Percentiles rank a stretch among this genome's conserved stretches.
These are phyloP conservation scores for Hiodon alosoides DNA, from an alignment of 2,113 vertebrate species.

Conservation along the genomic window DNA sequence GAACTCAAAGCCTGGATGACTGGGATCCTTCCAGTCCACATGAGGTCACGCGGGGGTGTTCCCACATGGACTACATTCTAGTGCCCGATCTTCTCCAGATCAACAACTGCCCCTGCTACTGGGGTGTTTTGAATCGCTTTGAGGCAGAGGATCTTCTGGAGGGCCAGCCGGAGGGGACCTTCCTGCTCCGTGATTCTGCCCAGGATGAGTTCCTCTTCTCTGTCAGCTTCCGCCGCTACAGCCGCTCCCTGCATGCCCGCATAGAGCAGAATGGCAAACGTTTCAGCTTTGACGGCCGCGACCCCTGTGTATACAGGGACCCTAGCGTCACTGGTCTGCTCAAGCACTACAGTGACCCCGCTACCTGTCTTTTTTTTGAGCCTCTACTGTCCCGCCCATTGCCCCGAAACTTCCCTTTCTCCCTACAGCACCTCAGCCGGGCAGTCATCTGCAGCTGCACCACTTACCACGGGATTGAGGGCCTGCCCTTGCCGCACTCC, in stretches of 20 bases:
- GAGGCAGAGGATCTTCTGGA: slow-evolving; percentile 94
- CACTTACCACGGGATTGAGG: slow-evolving; percentile 91
- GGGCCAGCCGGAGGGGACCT: slow-evolving; percentile 92
- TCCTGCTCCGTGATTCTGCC: slow-evolving; percentile 94
- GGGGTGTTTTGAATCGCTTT: slow-evolving; percentile 98
- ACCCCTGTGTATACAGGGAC: slow-evolving; percentile 97
- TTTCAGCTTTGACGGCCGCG: slow-evolving; percentile 95
- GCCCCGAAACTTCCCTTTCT: slow-evolving; percentile 92
- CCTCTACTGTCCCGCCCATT: slow-evolving; percentile 91
- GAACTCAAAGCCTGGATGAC: slow-evolving; percentile 62
- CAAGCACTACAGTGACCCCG: slow-evolving; percentile 98
- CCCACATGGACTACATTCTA: slow-evolving; percentile 97
- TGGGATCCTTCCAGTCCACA: slow-evolving; percentile 77
- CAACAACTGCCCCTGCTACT: slow-evolving; percentile 93
- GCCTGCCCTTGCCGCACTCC: slow-evolving; percentile 86
- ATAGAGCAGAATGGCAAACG: slow-evolving; percentile 99
- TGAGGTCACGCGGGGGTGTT: slow-evolving; percentile 57
- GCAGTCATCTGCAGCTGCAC: slow-evolving; percentile 92
- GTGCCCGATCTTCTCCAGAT: slow-evolving; percentile 94
- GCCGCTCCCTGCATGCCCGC: slow-evolving; percentile 90
- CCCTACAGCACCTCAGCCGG: slow-evolving; percentile 92
- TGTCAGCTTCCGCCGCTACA: slow-evolving; percentile 97
- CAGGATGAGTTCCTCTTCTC: slow-evolving; percentile 99
- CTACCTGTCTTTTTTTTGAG: slow-evolving; percentile 99
- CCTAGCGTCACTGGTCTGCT: slow-evolving; percentile 93